phyloP scores from a whole-genome alignment of 1,140 invertebrate species.

The Pseudobourletiella spinata region DNA sequence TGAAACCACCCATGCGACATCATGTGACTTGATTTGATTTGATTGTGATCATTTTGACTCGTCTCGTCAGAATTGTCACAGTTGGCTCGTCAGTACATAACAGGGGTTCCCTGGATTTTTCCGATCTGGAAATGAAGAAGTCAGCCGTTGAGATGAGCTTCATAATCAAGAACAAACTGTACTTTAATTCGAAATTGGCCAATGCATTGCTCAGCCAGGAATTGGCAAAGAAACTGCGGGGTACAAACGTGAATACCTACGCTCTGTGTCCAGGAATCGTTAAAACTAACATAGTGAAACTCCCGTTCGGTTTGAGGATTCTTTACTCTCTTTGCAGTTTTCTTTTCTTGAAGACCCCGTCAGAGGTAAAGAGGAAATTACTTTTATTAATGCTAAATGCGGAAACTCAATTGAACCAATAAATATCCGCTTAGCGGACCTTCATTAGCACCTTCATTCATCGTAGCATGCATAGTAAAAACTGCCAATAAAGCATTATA shows the following conservation, averaged over 20 bases:
- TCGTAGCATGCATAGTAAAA: too few species aligned
- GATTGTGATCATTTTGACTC: not conserved
- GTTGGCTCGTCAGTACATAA: slow-evolving; percentile 51
- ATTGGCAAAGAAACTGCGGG: slow-evolving; percentile 16
- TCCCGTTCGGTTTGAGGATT: not conserved
- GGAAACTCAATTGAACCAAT: not conserved
- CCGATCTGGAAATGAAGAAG: slow-evolving; percentile 56
- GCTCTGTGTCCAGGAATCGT: slow-evolving; percentile 15
- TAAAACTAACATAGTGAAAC: not conserved
- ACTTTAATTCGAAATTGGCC: slow-evolving; percentile 44
- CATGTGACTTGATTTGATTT: not conserved
- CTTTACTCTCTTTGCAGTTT: not conserved
- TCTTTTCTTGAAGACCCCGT: slow-evolving; percentile 4
- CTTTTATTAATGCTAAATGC: not conserved
- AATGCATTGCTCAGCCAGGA: slow-evolving; percentile 30
- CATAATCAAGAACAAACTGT: slow-evolving; percentile 44
- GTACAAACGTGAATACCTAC: slow-evolving; percentile 19
- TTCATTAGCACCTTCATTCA: not conserved
- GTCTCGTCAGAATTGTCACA: slow-evolving; percentile 45
- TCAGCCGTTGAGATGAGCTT: slow-evolving; percentile 19
- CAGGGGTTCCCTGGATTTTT: slow-evolving; percentile 60
- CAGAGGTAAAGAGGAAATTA: too few species aligned
- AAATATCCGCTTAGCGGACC: not conserved
- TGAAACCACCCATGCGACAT: not conserved
- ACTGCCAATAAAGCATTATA: not conserved